Conservation (phyloP, 64 coral and sea anemone species). For the Hydrozoanthus tunicans region DNA sequence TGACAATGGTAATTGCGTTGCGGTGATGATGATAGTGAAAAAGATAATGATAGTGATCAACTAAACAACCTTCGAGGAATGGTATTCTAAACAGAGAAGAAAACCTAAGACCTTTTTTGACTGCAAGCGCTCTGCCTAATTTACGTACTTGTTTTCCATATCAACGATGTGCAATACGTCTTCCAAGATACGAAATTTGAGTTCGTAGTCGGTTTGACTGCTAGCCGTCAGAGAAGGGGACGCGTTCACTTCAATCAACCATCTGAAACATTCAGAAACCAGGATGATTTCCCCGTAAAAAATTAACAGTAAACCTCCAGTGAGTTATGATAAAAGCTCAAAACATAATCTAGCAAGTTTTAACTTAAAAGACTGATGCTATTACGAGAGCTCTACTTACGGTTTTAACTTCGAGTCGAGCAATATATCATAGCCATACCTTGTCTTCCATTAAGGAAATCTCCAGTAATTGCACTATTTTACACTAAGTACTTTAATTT, state of each 20-base stretch:
- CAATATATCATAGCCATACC: constrained; percentile 97
- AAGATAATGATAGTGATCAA: too few species aligned
- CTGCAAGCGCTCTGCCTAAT: too few species aligned
- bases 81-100: too few species aligned
- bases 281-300: not conserved
- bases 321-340: not conserved
- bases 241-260: constrained; percentile 97
- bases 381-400: constrained; percentile 54
- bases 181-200: constrained; percentile 90
- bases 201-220: constrained; percentile 95
- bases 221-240: constrained; percentile 96
- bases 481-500: too few species aligned
- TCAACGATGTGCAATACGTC: constrained; percentile 93
- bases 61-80: too few species aligned
- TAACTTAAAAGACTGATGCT: not conserved
- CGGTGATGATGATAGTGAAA: too few species aligned
- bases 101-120: too few species aligned
- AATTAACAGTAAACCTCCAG: not conserved
- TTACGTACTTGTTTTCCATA: constrained; percentile 94
- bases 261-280: constrained; percentile 48
- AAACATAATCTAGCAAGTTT: not conserved
- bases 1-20: too few species aligned
- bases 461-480: not conserved
- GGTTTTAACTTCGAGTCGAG: constrained; percentile 90
- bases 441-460: constrained; percentile 31